Evolutionary conservation across 2,888 invertebrate species (phyloP).

Genomic region (Gortyna flavago): DNA sequence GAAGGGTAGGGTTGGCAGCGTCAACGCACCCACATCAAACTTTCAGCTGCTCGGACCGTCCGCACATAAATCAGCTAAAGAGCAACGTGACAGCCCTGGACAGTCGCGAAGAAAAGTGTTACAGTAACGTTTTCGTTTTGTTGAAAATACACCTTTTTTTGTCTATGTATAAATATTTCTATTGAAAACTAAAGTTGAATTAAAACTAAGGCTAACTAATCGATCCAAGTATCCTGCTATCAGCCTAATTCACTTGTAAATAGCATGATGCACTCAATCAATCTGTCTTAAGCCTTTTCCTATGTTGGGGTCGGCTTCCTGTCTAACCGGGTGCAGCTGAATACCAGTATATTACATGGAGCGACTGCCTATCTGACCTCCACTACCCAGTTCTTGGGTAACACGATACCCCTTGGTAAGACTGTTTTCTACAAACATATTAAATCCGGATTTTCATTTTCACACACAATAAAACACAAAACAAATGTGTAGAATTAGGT

Average conservation of each 20-base stretch:
- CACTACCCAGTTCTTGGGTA: not conserved
- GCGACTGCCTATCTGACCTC: no score
- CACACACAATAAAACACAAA: not conserved
- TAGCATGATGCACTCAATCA: not conserved
- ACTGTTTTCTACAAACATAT: not conserved
- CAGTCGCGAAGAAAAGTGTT: conserved; percentile 48
- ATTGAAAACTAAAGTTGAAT: not conserved
- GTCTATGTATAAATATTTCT: not conserved
- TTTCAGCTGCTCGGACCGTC: conserved; percentile 81
- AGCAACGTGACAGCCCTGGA: conserved; percentile 77
- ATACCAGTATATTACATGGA: no score
- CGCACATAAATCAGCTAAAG: conserved; percentile 81
- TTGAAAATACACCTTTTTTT: not conserved
- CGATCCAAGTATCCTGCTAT: not conserved
- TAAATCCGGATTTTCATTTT: not conserved
- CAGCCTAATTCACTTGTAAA: not conserved
- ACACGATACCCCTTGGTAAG: not conserved
- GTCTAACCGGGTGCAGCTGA: not conserved
- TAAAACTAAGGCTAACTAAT: not conserved
- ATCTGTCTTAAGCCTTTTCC: not conserved
- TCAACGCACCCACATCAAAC: conserved; percentile 84
- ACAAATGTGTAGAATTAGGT: not conserved
- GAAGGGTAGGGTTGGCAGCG: conserved; percentile 62
- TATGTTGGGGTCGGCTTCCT: not conserved
- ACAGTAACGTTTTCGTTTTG: conserved; percentile 3